Conservation (phyloP, 2,888 invertebrate species). For the Parnassius smintheus region DNA sequence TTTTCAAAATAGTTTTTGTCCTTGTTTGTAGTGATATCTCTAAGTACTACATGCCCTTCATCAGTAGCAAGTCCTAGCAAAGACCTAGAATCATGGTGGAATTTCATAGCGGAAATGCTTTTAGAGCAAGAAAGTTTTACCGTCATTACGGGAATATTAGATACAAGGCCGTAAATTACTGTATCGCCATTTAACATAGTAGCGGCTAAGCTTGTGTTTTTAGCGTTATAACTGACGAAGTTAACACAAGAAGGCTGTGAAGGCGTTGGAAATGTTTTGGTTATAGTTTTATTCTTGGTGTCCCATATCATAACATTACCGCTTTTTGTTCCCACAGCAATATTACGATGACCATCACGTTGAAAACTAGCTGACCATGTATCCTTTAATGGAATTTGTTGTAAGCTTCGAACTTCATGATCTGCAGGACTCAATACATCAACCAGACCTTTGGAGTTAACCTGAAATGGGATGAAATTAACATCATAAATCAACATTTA, state of each 20-base stretch:
- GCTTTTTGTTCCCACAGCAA: constrained; percentile 70
- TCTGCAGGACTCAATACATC: constrained; percentile 70
- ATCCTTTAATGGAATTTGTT: constrained; percentile 70
- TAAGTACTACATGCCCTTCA: constrained; percentile 70
- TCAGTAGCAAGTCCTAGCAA: constrained; percentile 74
- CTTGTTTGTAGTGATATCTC: constrained; percentile 70
- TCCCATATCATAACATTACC: constrained; percentile 77
- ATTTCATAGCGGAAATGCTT: constrained; percentile 73
- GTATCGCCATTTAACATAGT: constrained; percentile 75
- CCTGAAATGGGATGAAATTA: constrained; percentile 48
- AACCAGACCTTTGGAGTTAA: constrained; percentile 67
- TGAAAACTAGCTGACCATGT: constrained; percentile 75
- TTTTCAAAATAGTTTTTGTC: constrained; percentile 72
- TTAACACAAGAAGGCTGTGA: constrained; percentile 63
- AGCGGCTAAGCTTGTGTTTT: constrained; percentile 73
- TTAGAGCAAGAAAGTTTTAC: constrained; percentile 65
- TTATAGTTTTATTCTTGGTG: constrained; percentile 69
- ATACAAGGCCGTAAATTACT: constrained; percentile 71
- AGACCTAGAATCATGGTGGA: constrained; percentile 71
- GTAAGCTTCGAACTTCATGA: constrained; percentile 66
- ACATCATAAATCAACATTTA: constrained; percentile 12
- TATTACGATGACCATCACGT: constrained; percentile 68
- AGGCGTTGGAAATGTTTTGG: constrained; percentile 68
- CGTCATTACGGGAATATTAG: constrained; percentile 69
- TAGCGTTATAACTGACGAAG: constrained; percentile 70